Evolutionary conservation across 2,113 vertebrate genomes (phyloP).

Genomic region (Hylia prasina): DNA sequence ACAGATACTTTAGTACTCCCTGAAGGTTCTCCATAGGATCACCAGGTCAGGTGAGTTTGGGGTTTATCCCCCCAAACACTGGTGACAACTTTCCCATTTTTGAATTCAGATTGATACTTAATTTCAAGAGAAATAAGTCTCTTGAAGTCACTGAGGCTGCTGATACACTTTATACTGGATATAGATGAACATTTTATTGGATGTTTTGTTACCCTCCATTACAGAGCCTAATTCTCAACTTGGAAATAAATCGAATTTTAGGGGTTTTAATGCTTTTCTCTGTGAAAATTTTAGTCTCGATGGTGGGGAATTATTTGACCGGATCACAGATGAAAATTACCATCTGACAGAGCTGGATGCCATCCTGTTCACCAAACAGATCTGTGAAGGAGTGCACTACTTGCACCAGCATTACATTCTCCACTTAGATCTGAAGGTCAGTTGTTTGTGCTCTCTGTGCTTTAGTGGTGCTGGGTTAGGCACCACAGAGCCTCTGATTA

Average conservation of each 20-base stretch:
- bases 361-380: slow-evolving; percentile 86
- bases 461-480: background rate
- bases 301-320: slow-evolving; percentile 93
- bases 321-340: slow-evolving; percentile 90
- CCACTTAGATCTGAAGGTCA: slow-evolving; percentile 92
- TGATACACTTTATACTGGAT: background rate
- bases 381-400: slow-evolving; percentile 86
- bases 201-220: background rate
- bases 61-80: background rate
- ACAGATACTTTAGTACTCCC: background rate
- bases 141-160: background rate
- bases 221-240: background rate
- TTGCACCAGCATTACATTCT: slow-evolving; percentile 90
- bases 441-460: background rate
- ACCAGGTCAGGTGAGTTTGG: background rate
- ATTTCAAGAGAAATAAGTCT: background rate
- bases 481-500: background rate
- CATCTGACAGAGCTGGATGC: slow-evolving; percentile 87
- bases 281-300: slow-evolving; percentile 78
- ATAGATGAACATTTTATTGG: background rate
- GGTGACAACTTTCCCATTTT: background rate
- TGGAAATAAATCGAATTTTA: background rate
- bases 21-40: background rate
- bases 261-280: background rate
- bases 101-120: background rate